Percentiles rank a stretch among this genome's conserved stretches.
Evolutionary conservation across 2,113 vertebrate species (phyloP).

Genomic region (Oxygymnocypris stewartii): DNA sequence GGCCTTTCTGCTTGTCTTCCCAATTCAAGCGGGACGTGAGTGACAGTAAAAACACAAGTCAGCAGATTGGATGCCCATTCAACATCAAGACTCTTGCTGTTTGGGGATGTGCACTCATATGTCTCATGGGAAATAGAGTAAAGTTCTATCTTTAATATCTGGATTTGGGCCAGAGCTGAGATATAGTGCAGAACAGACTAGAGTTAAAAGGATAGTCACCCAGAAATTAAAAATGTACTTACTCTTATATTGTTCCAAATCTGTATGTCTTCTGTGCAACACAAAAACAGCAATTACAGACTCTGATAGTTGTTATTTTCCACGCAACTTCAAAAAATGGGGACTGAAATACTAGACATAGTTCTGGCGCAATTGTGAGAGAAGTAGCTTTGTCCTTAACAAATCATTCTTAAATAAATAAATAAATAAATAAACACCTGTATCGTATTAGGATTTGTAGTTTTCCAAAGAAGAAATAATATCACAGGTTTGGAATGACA

Average conservation of each 20-base stretch:
- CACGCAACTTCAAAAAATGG: not conserved
- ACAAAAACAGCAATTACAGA: not conserved
- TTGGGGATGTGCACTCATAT: constrained; percentile 40
- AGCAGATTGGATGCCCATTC: constrained; percentile 50
- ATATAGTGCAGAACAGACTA: not conserved
- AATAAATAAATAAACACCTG: too few species aligned
- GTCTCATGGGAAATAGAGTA: constrained; percentile 41
- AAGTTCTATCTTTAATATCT: constrained; percentile 46
- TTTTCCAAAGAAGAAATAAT: not conserved
- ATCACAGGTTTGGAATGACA: not conserved
- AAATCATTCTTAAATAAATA: too few species aligned
- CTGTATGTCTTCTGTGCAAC: not conserved
- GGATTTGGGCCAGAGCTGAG: not conserved
- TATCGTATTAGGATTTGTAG: not conserved
- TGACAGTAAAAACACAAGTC: constrained; percentile 33
- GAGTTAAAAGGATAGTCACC: not conserved
- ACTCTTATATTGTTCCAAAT: not conserved
- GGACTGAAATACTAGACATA: not conserved
- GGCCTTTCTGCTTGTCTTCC: constrained; percentile 25
- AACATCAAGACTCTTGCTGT: constrained; percentile 46
- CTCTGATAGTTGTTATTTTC: not conserved
- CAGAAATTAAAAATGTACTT: not conserved
- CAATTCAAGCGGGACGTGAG: constrained; percentile 21
- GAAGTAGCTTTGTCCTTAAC: not conserved
- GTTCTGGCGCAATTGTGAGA: not conserved